phyloP scores from a whole-genome alignment of 2,888 invertebrate species.

The Fragum fragum region DNA sequence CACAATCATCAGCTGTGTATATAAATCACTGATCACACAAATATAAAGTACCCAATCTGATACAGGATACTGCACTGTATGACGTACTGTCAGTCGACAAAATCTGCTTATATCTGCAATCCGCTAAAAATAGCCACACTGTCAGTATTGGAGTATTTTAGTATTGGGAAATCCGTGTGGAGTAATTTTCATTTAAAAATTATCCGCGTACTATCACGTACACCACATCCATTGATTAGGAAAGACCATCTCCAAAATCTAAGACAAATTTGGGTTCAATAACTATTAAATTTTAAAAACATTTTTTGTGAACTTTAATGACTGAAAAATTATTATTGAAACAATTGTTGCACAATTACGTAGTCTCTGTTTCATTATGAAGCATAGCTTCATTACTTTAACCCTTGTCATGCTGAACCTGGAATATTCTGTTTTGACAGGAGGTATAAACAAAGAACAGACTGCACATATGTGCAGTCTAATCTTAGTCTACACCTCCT shows the following conservation, averaged over 20 bases:
- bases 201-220: slow-evolving; percentile 18
- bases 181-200: not conserved
- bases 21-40: too few relatives aligned
- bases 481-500: too few relatives aligned
- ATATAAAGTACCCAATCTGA: not conserved
- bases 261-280: not conserved
- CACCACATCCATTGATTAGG: not conserved
- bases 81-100: not conserved
- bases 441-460: too few relatives aligned
- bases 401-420: too few relatives aligned
- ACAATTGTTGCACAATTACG: too few relatives aligned
- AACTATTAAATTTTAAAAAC: not conserved
- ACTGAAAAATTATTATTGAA: too few relatives aligned
- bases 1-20: too few relatives aligned
- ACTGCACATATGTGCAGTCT: too few relatives aligned
- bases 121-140: slow-evolving; percentile 11
- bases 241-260: slow-evolving; percentile 2
- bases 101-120: slow-evolving; percentile 7
- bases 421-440: too few relatives aligned
- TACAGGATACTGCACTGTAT: slow-evolving; percentile 16
- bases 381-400: too few relatives aligned
- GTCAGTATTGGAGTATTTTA: slow-evolving; percentile 5
- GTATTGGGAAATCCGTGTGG: slow-evolving; percentile 26
- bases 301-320: too few relatives aligned
- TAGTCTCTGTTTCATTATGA: too few relatives aligned